Evolutionary conservation across 2,113 vertebrate species (phyloP).

Genomic region (Brachyistius frenatus): DNA sequence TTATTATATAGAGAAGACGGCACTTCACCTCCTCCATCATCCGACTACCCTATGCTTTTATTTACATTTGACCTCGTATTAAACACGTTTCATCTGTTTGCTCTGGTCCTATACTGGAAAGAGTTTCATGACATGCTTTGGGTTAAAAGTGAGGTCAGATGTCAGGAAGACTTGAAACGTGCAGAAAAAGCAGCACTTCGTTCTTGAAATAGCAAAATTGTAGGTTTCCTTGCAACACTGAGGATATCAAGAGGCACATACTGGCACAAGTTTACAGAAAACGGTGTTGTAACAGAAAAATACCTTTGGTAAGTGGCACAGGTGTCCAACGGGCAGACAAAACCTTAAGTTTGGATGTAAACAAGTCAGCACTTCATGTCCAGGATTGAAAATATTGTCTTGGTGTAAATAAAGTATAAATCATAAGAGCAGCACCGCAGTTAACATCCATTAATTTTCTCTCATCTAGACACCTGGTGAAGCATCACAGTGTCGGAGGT

Average conservation of each 20-base stretch:
- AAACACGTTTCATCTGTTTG: no score
- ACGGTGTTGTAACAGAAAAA: background rate
- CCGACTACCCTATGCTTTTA: no score
- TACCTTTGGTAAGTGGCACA: background rate
- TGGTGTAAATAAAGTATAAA: no score
- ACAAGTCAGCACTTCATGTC: no score
- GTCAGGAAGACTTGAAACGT: background rate
- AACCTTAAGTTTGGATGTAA: no score
- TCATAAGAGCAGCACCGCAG: background rate
- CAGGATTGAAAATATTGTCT: no score
- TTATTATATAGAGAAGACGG: no score
- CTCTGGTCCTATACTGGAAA: no score
- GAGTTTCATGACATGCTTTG: background rate
- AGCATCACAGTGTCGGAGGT: background rate
- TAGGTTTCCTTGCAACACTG: background rate
- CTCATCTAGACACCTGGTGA: background rate
- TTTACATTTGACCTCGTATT: no score
- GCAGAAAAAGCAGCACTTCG: background rate
- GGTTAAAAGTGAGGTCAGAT: background rate
- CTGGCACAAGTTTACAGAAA: background rate
- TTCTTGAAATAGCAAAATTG: background rate
- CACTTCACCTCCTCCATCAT: no score
- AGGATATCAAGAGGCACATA: background rate
- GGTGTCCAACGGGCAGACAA: background rate
- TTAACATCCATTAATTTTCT: background rate